Conservation (phyloP, 2,797 vertebrate genomes). For the Manis crassicaudata region DNA sequence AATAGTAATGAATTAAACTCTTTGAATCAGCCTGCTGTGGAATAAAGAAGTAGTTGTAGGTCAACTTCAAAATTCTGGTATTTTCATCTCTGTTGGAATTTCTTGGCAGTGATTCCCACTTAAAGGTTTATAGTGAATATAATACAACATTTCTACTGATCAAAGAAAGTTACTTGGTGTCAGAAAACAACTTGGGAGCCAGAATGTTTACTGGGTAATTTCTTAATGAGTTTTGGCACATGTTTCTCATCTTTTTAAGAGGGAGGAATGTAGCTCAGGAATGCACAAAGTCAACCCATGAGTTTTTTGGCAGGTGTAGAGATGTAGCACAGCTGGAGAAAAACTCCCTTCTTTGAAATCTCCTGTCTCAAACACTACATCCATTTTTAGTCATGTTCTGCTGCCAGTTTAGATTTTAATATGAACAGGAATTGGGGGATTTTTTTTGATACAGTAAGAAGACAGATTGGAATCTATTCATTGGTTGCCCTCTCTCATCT, state of each 20-base stretch:
- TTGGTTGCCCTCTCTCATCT: background rate
- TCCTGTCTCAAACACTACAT: slow-evolving; percentile 1
- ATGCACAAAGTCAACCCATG: background rate
- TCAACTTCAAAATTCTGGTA: slow-evolving; percentile 19
- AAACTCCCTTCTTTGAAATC: slow-evolving; percentile 34
- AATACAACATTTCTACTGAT: slow-evolving; percentile 28
- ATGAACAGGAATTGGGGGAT: background rate
- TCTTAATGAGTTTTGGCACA: background rate
- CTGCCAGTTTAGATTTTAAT: slow-evolving; percentile 29
- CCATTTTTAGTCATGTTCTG: slow-evolving; percentile 1
- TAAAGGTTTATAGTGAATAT: background rate
- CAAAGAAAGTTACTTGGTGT: slow-evolving; percentile 38
- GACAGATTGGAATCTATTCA: background rate
- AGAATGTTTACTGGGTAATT: slow-evolving; percentile 7
- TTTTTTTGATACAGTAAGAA: background rate
- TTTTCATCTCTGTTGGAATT: slow-evolving; percentile 59
- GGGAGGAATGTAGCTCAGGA: background rate
- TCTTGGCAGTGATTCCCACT: background rate
- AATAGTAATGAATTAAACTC: slow-evolving; percentile 36
- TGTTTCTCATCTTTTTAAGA: background rate
- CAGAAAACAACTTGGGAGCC: background rate
- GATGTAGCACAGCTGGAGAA: slow-evolving; percentile 38
- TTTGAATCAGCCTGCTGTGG: slow-evolving; percentile 2
- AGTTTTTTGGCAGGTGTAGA: slow-evolving; percentile 44
- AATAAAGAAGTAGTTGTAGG: slow-evolving; percentile 38